These are phyloP conservation scores for Epinotia ramella DNA, from an alignment of 2,888 invertebrate species.

Conservation along the genomic window DNA sequence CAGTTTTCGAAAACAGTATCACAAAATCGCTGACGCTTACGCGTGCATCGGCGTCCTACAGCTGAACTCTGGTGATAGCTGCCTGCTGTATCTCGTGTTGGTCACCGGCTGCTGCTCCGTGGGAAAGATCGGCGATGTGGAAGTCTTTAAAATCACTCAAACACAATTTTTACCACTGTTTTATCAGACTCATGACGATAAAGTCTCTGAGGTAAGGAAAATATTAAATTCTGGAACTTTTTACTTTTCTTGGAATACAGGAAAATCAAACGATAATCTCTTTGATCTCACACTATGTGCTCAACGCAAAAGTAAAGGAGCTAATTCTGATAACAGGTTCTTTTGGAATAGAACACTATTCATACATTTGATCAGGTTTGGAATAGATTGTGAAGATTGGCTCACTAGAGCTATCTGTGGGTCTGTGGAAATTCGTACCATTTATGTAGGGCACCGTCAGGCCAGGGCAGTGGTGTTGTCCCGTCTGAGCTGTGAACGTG, in stretches of 20 bases:
- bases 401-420: conserved; percentile 98
- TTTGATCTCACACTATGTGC: conserved; percentile 98
- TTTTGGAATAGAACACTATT: conserved; percentile 99
- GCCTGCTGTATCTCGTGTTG: conserved; percentile 94
- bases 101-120: conserved; percentile 98
- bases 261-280: conserved; percentile 77
- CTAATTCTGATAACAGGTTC: conserved; percentile 96
- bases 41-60: conserved; percentile 98
- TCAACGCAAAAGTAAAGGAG: conserved; percentile 93
- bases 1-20: conserved; percentile 94
- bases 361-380: conserved; percentile 96
- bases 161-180: conserved; percentile 95
- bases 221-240: conserved; percentile 99
- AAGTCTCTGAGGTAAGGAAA: conserved; percentile 89
- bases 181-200: conserved; percentile 87
- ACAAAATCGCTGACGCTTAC: conserved; percentile 96
- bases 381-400: conserved; percentile 96
- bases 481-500: conserved; percentile 97
- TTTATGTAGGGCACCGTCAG: conserved; percentile 98
- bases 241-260: conserved; percentile 95
- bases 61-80: conserved; percentile 93
- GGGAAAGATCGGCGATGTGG: conserved; percentile 97
- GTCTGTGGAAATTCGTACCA: conserved; percentile 97
- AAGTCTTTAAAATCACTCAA: conserved; percentile 97
- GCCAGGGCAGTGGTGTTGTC: conserved; percentile 98